Evolutionary conservation across 1,140 invertebrate species (phyloP), one percentile per base, ranked within the genome.

Genomic region (Manduca sexta): DNA sequence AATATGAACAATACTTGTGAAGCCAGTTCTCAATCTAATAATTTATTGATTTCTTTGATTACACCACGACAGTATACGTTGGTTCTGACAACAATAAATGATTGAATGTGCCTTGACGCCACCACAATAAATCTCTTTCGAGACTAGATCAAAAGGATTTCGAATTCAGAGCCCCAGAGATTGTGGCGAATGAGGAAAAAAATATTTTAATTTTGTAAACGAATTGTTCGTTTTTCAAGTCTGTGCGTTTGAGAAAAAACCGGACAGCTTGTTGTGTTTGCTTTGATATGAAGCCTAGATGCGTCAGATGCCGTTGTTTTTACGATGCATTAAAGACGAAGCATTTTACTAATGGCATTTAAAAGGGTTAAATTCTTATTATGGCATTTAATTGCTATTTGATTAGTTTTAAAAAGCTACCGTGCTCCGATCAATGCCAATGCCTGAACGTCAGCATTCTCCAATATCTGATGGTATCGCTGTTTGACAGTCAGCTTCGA

Each of bases 11-110:
- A 30, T 42, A 42, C 13, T 12, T 34, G 13, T 34, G 13, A 8
- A 42, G 2, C 39, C 40, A 29, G 21, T 30, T 30, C 18, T 26
- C 18, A 42, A 2, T 1, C 40, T 11, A 12, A 67, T 65, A 65
- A 73, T 67, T 64, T 68, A 73, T 69, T 55, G 64, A 60, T 60
- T 61, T 64, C 52, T 68, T 55, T 29, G 31, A 47, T 35, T 53
- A 54, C 52, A 60, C 59, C 26, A 15, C 29, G 13, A 33, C 33
- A 18, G 31, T 8, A 48, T 49, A 35, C 26, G 26, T 14, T 52
- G 39, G 34, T 45, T 44, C 17, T 40, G 49, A 56, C 37, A 52
- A 41, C 14, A n/a, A n/a, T n/a, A n/a, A 21, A 41, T 50, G 47
- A 56, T 50, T 56, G 38, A 50, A 50, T 37, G 48, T 49, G 44